phyloP scores from a whole-genome alignment of 2,113 vertebrate species.

The Rhea pennata region DNA sequence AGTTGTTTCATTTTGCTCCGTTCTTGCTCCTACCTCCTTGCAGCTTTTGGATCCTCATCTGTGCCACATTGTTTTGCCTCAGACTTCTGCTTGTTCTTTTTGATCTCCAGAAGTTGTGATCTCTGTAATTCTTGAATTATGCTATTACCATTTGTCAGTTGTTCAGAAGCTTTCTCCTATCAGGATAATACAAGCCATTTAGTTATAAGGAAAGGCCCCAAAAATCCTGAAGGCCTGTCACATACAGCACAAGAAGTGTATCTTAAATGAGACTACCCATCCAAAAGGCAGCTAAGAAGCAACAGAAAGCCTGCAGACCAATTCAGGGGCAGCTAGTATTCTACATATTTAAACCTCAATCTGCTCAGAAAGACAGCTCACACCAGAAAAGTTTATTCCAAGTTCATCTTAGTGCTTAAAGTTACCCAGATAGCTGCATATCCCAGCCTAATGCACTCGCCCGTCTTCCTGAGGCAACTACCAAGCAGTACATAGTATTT shows the following conservation, averaged over 20 bases:
- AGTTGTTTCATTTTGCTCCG: rapidly evolving
- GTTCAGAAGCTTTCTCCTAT: neutral
- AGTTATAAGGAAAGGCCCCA: neutral
- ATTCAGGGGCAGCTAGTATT: neutral
- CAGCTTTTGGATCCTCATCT: neutral
- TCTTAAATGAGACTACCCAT: neutral
- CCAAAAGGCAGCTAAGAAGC: neutral
- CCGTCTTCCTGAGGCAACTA: neutral
- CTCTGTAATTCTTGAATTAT: neutral
- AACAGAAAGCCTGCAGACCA: neutral
- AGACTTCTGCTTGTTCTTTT: neutral
- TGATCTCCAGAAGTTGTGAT: neutral
- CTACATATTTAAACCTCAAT: neutral
- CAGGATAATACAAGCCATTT: neutral
- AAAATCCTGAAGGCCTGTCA: neutral
- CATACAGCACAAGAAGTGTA: neutral
- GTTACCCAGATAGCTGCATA: neutral
- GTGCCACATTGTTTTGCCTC: rapidly evolving
- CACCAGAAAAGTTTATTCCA: neutral
- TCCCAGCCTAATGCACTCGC: neutral
- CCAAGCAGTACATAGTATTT: too few species aligned
- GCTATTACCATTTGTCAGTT: rapidly evolving
- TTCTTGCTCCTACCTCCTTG: rapidly evolving
- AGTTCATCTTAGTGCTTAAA: neutral
- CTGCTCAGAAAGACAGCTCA: neutral